These are phyloP conservation scores for Siniperca undulata DNA, from an alignment of 2,797 vertebrate species.

Conservation along the genomic window DNA sequence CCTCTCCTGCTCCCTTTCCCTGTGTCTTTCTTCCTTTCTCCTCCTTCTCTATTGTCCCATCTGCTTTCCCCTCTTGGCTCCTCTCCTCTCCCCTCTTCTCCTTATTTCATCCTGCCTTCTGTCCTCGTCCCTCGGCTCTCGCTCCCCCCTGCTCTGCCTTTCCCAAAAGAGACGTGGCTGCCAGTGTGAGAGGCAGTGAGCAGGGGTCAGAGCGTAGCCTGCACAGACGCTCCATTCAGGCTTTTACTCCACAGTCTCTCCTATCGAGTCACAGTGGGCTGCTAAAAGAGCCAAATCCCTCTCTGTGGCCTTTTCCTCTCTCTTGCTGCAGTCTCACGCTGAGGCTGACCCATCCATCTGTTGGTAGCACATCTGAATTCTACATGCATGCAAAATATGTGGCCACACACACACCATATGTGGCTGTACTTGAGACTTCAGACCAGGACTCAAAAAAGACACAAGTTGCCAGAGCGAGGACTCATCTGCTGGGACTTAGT, in stretches of 20 bases:
- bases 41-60: constrained; percentile 35
- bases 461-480: neutral
- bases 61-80: constrained; percentile 30
- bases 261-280: constrained; percentile 74
- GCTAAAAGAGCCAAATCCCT: constrained; percentile 75
- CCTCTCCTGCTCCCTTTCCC: constrained; percentile 39
- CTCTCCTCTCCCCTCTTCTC: constrained; percentile 24
- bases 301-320: constrained; percentile 46
- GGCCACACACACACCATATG: constrained; percentile 34
- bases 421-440: constrained; percentile 5
- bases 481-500: constrained; percentile 20
- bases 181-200: constrained; percentile 53
- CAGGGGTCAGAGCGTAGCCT: constrained; percentile 57
- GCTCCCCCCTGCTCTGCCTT: constrained; percentile 19
- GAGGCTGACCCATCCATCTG: constrained; percentile 66
- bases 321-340: constrained; percentile 40
- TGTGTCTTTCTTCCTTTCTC: constrained; percentile 29
- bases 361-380: constrained; percentile 56
- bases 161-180: constrained; percentile 61
- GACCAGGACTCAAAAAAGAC: neutral
- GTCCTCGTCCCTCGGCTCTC: constrained; percentile 22
- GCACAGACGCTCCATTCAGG: constrained; percentile 84
- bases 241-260: constrained; percentile 69
- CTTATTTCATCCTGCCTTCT: constrained; percentile 42
- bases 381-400: constrained; percentile 48